A percentile compares a stretch with the other conserved stretches of the same genome.
These are phyloP conservation scores for Cuniculus paca DNA, from an alignment of 2,797 vertebrate species.

Conservation along the genomic window DNA sequence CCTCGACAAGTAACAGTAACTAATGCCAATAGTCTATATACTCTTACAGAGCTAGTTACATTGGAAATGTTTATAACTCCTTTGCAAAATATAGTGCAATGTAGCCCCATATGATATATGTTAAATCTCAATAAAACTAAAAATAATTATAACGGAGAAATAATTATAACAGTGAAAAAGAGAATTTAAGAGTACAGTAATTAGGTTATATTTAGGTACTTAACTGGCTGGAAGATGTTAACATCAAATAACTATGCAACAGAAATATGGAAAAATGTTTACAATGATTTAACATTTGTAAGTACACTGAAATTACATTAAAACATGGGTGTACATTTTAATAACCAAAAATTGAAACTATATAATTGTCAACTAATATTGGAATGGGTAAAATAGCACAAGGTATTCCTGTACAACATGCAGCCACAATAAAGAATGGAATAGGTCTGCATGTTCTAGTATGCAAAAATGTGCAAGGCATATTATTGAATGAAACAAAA, in stretches of 20 bases:
- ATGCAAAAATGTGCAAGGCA: background rate
- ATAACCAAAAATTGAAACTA: background rate
- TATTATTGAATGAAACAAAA: background rate
- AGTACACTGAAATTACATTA: background rate
- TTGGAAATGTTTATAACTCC: background rate
- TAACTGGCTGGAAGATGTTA: background rate
- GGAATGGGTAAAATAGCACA: background rate
- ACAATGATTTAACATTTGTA: slow-evolving; percentile 31
- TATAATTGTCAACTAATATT: background rate
- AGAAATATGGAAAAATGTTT: slow-evolving; percentile 9
- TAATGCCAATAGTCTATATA: too few species aligned
- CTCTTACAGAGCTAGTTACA: background rate
- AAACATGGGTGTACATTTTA: background rate
- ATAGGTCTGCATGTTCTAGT: background rate
- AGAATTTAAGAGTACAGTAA: background rate
- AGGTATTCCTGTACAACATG: background rate
- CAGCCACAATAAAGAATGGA: background rate
- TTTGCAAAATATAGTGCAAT: background rate
- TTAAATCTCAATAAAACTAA: background rate
- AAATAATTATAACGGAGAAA: background rate
- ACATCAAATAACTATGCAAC: slow-evolving; percentile 6
- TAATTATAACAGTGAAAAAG: too few species aligned
- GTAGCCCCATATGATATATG: background rate
- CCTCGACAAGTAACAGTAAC: too few species aligned
- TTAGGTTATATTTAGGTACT: background rate